Evolutionary conservation across 2,113 vertebrate species (phyloP).

Genomic region (Tor tambroides): DNA sequence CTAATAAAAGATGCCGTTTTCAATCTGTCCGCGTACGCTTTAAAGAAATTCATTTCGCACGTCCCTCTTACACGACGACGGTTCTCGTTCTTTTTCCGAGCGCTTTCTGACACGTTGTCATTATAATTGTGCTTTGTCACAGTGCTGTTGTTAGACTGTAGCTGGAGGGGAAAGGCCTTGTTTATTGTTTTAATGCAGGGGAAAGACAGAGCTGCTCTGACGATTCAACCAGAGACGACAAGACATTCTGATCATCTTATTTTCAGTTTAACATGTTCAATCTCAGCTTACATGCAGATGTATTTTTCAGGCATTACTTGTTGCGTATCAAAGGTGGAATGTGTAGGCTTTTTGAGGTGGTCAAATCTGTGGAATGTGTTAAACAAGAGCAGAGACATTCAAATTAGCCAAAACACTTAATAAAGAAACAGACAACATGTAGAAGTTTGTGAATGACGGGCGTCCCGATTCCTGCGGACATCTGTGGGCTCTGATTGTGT

Average conservation of each 20-base stretch:
- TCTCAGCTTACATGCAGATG: not conserved
- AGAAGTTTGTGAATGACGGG: not conserved
- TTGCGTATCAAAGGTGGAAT: not conserved
- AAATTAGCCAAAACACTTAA: not conserved
- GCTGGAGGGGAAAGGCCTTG: not conserved
- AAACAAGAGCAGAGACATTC: not conserved
- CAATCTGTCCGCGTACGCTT: slow-evolving; percentile 12
- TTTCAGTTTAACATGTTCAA: not conserved
- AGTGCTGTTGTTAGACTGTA: not conserved
- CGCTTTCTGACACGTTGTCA: not conserved
- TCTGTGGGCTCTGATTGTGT: not conserved
- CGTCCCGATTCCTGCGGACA: not conserved
- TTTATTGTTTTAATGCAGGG: slow-evolving; percentile 13
- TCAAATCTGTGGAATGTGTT: not conserved
- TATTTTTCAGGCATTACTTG: not conserved
- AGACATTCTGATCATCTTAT: not conserved
- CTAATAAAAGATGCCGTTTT: slow-evolving; percentile 25
- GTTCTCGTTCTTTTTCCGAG: not conserved
- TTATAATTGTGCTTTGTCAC: slow-evolving; percentile 35
- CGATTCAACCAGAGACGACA: not conserved
- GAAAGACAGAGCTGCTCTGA: not conserved
- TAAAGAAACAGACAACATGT: not conserved
- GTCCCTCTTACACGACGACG: not conserved
- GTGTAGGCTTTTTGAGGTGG: not conserved
- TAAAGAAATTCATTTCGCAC: slow-evolving; percentile 18